Base-by-base conservation (phyloP, 2,113 vertebrate species). In the Lipophrys pholis region DNA sequence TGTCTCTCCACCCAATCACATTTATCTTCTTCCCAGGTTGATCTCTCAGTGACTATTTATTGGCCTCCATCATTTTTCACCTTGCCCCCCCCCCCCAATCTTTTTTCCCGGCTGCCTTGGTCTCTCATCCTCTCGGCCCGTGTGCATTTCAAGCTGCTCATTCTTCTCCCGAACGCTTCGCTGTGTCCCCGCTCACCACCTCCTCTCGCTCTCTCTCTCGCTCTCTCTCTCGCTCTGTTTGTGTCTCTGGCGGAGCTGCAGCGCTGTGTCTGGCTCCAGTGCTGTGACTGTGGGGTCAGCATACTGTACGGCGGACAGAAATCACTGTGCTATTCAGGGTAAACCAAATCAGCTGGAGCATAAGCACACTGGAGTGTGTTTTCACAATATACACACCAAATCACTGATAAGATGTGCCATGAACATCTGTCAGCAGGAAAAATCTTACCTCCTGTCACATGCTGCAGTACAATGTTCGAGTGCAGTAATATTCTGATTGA, bases 81-180 rank as follows among this genome's bases (percentile, higher is more conserved):
- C 12, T 0, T 2, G 2, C 58, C 65, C 69, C 81, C 77, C 77
- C 71, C 81, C 12, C 21, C 21, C 21, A 2, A 2, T 30, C 6
- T 73, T 62, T 70, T 53, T 64, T 39, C 73, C 63, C 77, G 0
- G 43, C 76, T 82, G 38, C 82, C 71, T 67, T 56, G 0, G n/a
- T 69, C 43, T 60, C 62, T 65, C 73, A 66, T 73, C 81, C 63
- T 71, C 72, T 77, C 62, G 69, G n/a, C 56, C 71, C 52, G 38
- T 68, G 36, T 76, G 56, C 15, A 12, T 82, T 73, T 82, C 45
- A 65, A 73, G 71, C 81, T 76, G 84, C 76, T 86, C 48, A 11
- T 76, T 58, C 78, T 78, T 56, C 63, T 74, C 74, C 40, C 58
- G 53, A 76, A 45, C 11, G 3, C 43, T 67, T 69, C 21, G 16